Percentiles rank a stretch among this genome's conserved stretches.
These are phyloP conservation scores for Myotis lucifugus DNA, from an alignment of 2,113 vertebrate species.

Conservation along the genomic window DNA sequence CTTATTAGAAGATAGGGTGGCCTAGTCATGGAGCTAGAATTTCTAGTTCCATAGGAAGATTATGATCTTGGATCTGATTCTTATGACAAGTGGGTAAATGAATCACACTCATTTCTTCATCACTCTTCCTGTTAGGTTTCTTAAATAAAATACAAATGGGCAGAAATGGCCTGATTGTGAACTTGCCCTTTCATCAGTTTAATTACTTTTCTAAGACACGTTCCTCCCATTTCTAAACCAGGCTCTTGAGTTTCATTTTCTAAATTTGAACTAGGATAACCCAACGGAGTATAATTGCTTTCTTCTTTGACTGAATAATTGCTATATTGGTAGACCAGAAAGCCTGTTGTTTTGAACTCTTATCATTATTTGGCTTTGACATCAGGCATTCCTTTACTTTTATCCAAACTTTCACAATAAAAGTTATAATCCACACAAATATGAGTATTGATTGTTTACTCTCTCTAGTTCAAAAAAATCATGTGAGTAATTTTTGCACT, in stretches of 20 bases:
- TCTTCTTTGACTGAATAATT: not conserved
- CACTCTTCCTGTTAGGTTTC: not conserved
- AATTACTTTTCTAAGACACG: not conserved
- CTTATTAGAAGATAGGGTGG: not conserved
- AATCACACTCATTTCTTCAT: not conserved
- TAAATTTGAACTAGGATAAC: constrained; percentile 10
- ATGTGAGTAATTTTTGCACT: not conserved
- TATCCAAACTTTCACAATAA: constrained; percentile 18
- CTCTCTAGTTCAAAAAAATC: not conserved
- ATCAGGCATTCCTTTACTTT: not conserved
- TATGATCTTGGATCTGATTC: not conserved
- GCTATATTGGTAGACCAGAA: not conserved
- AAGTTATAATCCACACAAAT: not conserved
- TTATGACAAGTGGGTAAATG: not conserved
- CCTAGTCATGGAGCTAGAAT: not conserved
- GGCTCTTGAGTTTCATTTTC: constrained; percentile 11
- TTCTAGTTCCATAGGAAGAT: not conserved
- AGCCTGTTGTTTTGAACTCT: not conserved
- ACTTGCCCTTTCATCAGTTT: not conserved
- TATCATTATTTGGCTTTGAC: constrained; percentile 12
- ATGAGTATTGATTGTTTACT: not conserved
- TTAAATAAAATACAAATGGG: constrained; percentile 24
- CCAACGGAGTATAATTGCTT: not conserved
- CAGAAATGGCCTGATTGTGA: not conserved
- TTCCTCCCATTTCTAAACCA: not conserved